Evolutionary conservation across 2,113 vertebrate genomes (phyloP), one percentile per base, ranked within the genome.

Genomic region (Jacana jacana): DNA sequence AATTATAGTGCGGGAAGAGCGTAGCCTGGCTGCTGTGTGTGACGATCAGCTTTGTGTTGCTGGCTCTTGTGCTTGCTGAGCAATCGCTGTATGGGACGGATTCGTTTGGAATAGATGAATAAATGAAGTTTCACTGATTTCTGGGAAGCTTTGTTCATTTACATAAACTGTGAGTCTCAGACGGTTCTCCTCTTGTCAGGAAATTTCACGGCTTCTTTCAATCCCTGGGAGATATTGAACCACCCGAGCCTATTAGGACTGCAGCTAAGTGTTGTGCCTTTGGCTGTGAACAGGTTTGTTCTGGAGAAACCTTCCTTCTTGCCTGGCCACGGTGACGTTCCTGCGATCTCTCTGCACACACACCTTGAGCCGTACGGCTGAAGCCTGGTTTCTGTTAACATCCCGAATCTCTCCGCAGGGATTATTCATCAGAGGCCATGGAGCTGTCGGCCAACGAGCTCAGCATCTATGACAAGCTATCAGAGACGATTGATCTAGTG

Each of bases 381-480:
- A 14, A 51, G 65, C 10, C 31, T 12, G 22, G 20, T 64, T 78
- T 58, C 78, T 35, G 33, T 58, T 97, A 89, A 79, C 9, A 0
- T 22, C 3, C 48, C 54, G 13, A 42, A 58, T 97, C 19, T 96
- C 55, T 72, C 91, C 31, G 4, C 91, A 98, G 98, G 97, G 97
- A 96, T 96, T 96, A 93, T 91, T 72, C 86, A 27, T 69, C 40
- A 0, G 95, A 92, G 96, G 95, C 97, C 98, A 99, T 99, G 99
- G 99, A 99, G 92, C 98, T 99, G 37, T 98, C 98, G 1, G 97
- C 98, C 93, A 99, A 98, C 7, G 99, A 99, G 90, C 98, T 99
- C 80, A 99, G 99, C 88, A 99, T 99, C 96, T 99, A 99, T 80
- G 99, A 99, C 98, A 99, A 99, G 92, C 98, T 99, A n/a, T 98